phyloP scores from a whole-genome alignment of 1,140 invertebrate species.

The Nephotettix cincticeps region DNA sequence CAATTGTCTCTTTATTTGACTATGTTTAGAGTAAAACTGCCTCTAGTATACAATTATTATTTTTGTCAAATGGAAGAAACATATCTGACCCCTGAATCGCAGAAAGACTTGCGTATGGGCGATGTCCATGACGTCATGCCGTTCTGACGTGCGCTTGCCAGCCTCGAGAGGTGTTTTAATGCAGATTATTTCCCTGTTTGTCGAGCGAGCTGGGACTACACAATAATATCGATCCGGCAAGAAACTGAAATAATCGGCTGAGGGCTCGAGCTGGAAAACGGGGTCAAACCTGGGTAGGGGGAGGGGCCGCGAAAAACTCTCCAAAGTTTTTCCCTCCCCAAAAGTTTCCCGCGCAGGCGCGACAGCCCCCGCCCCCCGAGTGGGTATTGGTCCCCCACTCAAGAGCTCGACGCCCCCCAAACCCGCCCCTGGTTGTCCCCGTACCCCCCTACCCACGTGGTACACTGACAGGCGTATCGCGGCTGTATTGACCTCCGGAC shows the following conservation, averaged over 20 bases:
- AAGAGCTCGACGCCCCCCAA: not conserved
- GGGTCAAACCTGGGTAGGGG: not conserved
- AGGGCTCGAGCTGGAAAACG: not conserved
- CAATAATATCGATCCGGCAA: slow-evolving; percentile 15
- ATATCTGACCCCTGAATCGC: too few relatives aligned
- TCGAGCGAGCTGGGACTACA: not conserved
- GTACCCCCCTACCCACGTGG: not conserved
- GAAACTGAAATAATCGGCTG: slow-evolving; percentile 19
- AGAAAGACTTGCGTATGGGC: too few relatives aligned
- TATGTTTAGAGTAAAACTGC: too few relatives aligned
- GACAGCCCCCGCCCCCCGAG: not conserved
- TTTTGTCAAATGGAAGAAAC: too few relatives aligned
- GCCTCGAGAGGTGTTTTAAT: slow-evolving; percentile 10
- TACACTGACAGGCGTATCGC: not conserved
- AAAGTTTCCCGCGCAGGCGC: not conserved
- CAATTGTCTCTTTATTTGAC: too few relatives aligned
- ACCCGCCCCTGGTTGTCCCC: not conserved
- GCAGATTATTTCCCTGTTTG: not conserved
- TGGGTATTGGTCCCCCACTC: slow-evolving; percentile 16
- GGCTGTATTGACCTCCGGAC: not conserved
- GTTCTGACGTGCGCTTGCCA: too few relatives aligned
- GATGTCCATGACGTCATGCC: too few relatives aligned
- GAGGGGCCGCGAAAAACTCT: not conserved
- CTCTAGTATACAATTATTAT: too few relatives aligned
- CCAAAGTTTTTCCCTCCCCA: slow-evolving; percentile 10